Base-by-base conservation (phyloP, 2,888 invertebrate genomes). In the Rugalucina vietnamica region DNA sequence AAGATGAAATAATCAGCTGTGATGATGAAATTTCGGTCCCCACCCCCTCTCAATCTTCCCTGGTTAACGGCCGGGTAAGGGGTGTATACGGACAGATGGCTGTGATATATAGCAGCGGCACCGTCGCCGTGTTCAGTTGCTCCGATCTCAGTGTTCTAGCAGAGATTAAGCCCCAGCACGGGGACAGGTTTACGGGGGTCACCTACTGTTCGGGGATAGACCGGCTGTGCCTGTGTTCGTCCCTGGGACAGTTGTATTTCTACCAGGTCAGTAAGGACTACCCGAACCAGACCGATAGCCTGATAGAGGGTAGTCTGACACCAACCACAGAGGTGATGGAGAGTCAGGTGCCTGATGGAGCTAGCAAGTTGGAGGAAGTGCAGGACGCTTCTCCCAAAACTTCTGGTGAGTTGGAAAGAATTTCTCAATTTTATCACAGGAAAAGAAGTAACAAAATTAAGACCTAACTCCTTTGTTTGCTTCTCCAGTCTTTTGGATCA, bases 161-260 rank as follows among this genome's bases (percentile, higher is more conserved):
- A 0, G 96, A 96, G 85, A 97, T 94, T 24, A 73, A 82, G n/a
- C 91, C 93, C 14, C 90, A 91, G 10, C 89, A 88, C 54, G 91
- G 89, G 14, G 93, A 93, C 65, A 91, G 88, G 92, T 98, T 98
- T 93, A 96, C 97, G 21, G 97, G 98, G 0, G 97, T 97, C 1
- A 97, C 97, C 0, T 98, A 97, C 94, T 98, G 98, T 94, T 97
- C 97, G 81, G 96, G 96, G 94, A 96, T 98, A 82, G 98, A 98
- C 93, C 96, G 98, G 72, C 95, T 98, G 39, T 98, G 98, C 94
- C 97, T 97, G 1, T 97, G 97, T 65, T 98, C 98, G 0, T 96
- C 96, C 90, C 96, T 96, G 77, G 98, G 98, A 4, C 96, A 97
- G 86, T 96, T 98, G 75, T 97, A 97, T 93, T 98, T 98, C 95